phyloP scores from a whole-genome alignment of 2,113 vertebrate genomes.

The Melanostigma gelatinosum region DNA sequence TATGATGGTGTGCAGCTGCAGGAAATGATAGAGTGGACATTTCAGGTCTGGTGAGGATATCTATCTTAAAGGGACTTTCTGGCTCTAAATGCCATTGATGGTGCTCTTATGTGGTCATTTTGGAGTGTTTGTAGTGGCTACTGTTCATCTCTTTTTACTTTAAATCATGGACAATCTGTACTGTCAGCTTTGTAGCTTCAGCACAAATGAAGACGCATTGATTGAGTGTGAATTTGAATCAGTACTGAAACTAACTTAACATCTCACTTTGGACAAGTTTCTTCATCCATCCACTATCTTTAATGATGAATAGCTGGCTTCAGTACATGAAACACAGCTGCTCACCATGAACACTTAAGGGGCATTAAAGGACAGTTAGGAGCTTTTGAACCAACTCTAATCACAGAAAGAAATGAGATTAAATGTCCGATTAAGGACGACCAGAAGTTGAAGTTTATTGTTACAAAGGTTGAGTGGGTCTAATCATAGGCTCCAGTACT shows the following conservation, averaged over 20 bases:
- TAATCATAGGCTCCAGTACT: constrained; percentile 71
- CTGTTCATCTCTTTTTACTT: background rate
- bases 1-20: constrained; percentile 74
- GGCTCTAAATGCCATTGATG: constrained; percentile 1
- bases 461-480: constrained; percentile 72
- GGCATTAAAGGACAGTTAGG: constrained; percentile 60
- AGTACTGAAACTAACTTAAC: background rate
- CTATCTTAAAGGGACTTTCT: constrained; percentile 44
- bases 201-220: background rate
- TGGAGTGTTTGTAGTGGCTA: background rate
- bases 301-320: constrained; percentile 36
- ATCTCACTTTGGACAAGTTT: constrained; percentile 16
- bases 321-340: constrained; percentile 43
- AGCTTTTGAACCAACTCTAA: constrained; percentile 46
- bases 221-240: background rate
- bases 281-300: constrained; percentile 22
- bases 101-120: background rate
- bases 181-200: background rate
- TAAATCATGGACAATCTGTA: background rate
- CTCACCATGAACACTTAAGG: constrained; percentile 38
- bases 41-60: constrained; percentile 68
- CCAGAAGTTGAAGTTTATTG: constrained; percentile 76
- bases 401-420: constrained; percentile 42
- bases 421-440: constrained; percentile 64
- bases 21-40: constrained; percentile 72